Evolutionary conservation across 2,113 vertebrate species (phyloP), one percentile per base, ranked within the genome.

Genomic region (Oryctolagus cuniculus): DNA sequence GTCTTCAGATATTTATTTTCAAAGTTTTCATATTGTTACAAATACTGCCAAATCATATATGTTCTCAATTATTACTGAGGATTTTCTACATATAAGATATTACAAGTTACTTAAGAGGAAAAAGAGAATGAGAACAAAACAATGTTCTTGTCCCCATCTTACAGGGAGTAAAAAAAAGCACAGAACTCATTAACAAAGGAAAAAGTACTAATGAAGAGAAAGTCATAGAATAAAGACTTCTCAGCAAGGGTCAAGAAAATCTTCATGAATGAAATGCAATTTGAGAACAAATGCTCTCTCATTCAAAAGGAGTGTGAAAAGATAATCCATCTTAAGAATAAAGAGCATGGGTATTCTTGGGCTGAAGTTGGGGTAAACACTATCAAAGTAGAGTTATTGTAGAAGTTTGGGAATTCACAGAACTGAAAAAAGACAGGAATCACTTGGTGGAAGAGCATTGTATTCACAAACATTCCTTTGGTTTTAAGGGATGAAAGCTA

Each of bases 201-300:
- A 88, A 96, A 94, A 27, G 8, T 29, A 36, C 19, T 8, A 78
- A 87, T 83, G 87, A 88, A 89, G 25, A 94, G 38, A 51, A 87
- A 72, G 58, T 79, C 27, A 29, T 31, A 44, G 36, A 38, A 84
- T 38, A 49, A 85, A 90, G 22, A 36, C 61, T 89, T 87, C 5
- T 17, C n/a, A 91, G 34, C 6, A 75, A 69, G 15, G 6, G 63
- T 84, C 38, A 89, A 66, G 64, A 51, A 92, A 83, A 21, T 0
- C 51, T 87, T 93, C 31, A 27, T 79, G 38, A 94, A 61, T 4
- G 38, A 93, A 51, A 82, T 82, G 19, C 9, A 92, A 81, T 72
- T 72, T 91, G 64, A 93, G 19, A 63, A 17, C 13, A n/a, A 91
- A 51, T 70, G 34, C 79, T 1, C 13, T 91, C 85, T 85, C 36